phyloP scores from a whole-genome alignment of 1,140 invertebrate genomes.

The Drosophila chauvacae region DNA sequence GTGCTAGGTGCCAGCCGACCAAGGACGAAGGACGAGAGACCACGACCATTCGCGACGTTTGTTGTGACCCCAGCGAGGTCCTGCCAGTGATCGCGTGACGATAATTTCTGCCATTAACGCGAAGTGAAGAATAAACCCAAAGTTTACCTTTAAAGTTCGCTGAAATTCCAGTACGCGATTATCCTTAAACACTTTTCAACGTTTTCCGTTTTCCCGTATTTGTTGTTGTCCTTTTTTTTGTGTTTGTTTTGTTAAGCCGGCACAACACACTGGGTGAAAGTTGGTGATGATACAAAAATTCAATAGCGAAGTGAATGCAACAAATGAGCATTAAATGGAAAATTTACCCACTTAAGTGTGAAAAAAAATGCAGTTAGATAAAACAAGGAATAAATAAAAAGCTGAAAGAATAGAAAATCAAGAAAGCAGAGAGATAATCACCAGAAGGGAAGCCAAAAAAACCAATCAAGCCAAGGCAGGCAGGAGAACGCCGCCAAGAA shows the following conservation, averaged over 20 bases:
- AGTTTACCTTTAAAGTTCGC: slow-evolving; percentile 10
- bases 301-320: slow-evolving; percentile 44
- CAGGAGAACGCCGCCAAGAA: slow-evolving; percentile 1
- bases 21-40: slow-evolving; percentile 26
- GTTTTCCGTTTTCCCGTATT: slow-evolving; percentile 12
- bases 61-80: background rate
- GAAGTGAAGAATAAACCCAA: background rate
- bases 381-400: slow-evolving; percentile 13
- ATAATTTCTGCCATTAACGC: slow-evolving; percentile 1
- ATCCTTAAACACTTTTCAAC: background rate
- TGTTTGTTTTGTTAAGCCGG: slow-evolving; percentile 28
- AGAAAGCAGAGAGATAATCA: slow-evolving; percentile 17
- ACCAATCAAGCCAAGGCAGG: slow-evolving; percentile 6
- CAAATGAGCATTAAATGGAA: slow-evolving; percentile 30
- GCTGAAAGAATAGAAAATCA: background rate
- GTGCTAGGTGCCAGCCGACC: slow-evolving; percentile 1
- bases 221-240: slow-evolving; percentile 17
- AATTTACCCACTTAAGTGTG: slow-evolving; percentile 33
- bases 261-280: slow-evolving; percentile 36
- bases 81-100: slow-evolving; percentile 25
- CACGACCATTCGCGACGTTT: slow-evolving; percentile 16
- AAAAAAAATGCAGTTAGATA: background rate
- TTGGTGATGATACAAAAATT: slow-evolving; percentile 32
- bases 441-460: background rate
- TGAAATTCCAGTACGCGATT: slow-evolving; percentile 6